A percentile compares a stretch with the other conserved stretches of the same genome.
These are phyloP conservation scores for Amblyornis subalaris DNA, from an alignment of 2,113 vertebrate genomes.

Conservation along the genomic window DNA sequence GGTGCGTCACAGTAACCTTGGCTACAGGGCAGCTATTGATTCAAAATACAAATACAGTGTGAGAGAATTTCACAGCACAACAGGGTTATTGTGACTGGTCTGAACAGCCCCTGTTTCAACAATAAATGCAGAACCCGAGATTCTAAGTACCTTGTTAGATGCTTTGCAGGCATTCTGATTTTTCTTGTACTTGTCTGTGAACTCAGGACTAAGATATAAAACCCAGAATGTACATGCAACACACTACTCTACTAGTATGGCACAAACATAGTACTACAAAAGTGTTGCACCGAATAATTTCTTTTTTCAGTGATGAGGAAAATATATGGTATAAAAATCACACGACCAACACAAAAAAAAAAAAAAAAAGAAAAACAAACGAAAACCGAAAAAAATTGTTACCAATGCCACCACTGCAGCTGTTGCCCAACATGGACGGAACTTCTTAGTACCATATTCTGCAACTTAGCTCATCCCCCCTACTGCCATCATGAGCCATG, in stretches of 20 bases:
- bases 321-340: background rate
- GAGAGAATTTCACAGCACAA: conserved; percentile 34
- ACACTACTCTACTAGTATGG: background rate
- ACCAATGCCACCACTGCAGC: background rate
- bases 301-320: background rate
- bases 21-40: conserved; percentile 48
- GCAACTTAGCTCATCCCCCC: background rate
- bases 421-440: background rate
- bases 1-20: conserved; percentile 38
- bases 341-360: background rate
- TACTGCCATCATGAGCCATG: background rate
- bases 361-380: background rate
- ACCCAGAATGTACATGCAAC: background rate
- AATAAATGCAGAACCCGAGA: background rate
- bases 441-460: background rate
- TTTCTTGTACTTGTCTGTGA: background rate
- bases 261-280: background rate
- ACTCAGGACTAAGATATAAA: background rate
- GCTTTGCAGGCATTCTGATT: background rate
- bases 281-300: background rate
- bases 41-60: conserved; percentile 24
- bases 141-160: background rate
- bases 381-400: background rate
- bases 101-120: background rate
- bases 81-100: background rate